Base-by-base conservation (phyloP, 2,113 vertebrate genomes). In the Synchiropus splendidus region DNA sequence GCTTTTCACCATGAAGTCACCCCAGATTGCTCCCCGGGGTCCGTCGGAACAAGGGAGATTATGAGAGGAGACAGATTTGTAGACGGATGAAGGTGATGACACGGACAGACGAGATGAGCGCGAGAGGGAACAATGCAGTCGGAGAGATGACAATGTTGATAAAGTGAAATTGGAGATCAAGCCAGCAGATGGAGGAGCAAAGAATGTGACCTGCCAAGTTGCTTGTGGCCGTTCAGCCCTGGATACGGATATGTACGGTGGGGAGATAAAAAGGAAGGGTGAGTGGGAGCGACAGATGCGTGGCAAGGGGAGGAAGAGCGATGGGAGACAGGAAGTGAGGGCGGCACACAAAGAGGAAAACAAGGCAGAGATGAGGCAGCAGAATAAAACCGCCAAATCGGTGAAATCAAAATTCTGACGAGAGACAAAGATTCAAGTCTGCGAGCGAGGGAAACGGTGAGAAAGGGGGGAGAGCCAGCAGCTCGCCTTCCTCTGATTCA, bases 401-500 rank as follows among this genome's bases (percentile, higher is more conserved):
- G 42, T 43, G 15, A 51, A 64, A 68, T 55, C 12, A n/a, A 70
- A 70, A 58, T 61, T 27, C 21, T 27, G 21, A 27, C 8, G 21
- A 27, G 21, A 8, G 21, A 27, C 21, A 36, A 45, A 33, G 45
- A 43, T 52, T 38, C 16, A 16, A 10, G 41, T 2, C 6, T 21
- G 21, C 21, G 21, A 32, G 41, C 50, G 14, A 32, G 32, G 27
- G 18, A 56, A 45, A 61, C n/a, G 48, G 49, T 18, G 38, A 43
- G 38, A 64, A 59, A 38, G 50, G 63, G 46, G 70, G 65, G 65
- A 64, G 50, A 73, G 70, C 70, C 55, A 67, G 39, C 21, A 46
- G 63, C 54, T 61, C 40, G 67, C 70, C 74, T 87, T 86, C 83
- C 83, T 86, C 57, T 49, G 36, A 86, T 85, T 87, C 75, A 83